Evolutionary conservation across 2,797 vertebrate genomes (phyloP), one percentile per base, ranked within the genome.

Genomic region (Eutrigla gurnardus): DNA sequence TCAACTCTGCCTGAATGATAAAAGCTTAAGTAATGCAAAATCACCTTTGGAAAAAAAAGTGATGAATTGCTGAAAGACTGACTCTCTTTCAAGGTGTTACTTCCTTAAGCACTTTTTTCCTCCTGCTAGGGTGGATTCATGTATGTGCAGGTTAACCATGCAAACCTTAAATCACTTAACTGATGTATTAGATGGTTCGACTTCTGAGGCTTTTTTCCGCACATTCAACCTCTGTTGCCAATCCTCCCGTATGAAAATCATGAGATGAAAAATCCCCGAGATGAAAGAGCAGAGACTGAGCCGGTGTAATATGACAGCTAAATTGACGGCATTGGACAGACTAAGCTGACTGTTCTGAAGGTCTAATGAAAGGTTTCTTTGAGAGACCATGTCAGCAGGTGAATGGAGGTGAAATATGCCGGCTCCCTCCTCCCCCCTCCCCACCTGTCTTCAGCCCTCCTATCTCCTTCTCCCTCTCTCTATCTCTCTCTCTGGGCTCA

Each of bases 301-400:
- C 75, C 66, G 52, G 88, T 78, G 84, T 90, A 91, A 91, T 88
- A 80, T 90, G 88, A 90, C 86, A 80, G 81, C 86, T 86, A 88
- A 89, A 91, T 86, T 90, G 87, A 93, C 75, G 70, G 81, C 76
- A 76, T 69, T 61, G 81, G 87, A 80, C 81, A 53, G 83, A 82
- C 80, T 85, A 78, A 89, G 88, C 85, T 67, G 86, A 82, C 74
- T 91, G 85, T 83, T 90, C 86, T 80, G 83, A 89, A 82, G 80
- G 80, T 80, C 84, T 90, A 88, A 92, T 93, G 90, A 93, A 94
- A 92, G 88, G 88, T 82, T 90, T 88, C 90, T 93, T 93, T 92
- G 87, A 93, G 82, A 83, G 86, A 86, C 91, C 87, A 53, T 89
- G 90, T 89, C 89, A 89, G 90, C 88, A 91, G 89, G 89, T 93